Conservation (phyloP, 2,888 invertebrate genomes). For the Cerceris ruficornis region DNA sequence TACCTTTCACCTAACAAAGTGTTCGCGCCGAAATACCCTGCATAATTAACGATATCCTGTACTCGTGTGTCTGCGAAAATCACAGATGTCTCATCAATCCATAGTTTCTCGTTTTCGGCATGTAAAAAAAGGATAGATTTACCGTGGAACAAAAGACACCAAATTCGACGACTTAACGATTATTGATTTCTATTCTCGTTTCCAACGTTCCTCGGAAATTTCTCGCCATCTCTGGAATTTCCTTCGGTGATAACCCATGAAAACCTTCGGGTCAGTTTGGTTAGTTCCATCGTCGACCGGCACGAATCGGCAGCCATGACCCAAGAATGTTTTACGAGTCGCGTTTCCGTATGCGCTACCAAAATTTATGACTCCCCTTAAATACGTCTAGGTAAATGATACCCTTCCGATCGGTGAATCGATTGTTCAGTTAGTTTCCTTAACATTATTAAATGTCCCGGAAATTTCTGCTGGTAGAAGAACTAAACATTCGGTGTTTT, state of each 20-base stretch:
- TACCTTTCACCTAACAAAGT: not conserved
- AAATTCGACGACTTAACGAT: not conserved
- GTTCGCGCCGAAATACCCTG: not conserved
- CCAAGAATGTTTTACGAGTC: conserved; percentile 2
- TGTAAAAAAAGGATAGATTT: not conserved
- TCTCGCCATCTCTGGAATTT: conserved; percentile 23
- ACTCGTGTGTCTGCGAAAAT: not conserved
- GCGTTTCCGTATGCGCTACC: conserved; percentile 22
- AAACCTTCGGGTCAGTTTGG: conserved; percentile 10
- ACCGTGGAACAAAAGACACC: not conserved
- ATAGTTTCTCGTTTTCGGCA: too few relatives aligned
- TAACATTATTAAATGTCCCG: too few relatives aligned
- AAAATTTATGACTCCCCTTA: conserved; percentile 7
- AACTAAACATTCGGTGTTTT: too few relatives aligned
- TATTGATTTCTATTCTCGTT: not conserved
- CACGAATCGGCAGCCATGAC: conserved; percentile 29
- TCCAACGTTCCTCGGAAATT: conserved; percentile 16
- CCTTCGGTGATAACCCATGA: conserved; percentile 15
- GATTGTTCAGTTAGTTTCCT: not conserved
- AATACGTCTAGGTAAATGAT: not conserved
- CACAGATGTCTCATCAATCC: not conserved
- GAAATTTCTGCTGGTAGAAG: too few relatives aligned
- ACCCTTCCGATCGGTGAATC: not conserved
- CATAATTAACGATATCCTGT: not conserved
- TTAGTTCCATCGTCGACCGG: conserved; percentile 2